A percentile compares a stretch with the other conserved stretches of the same genome.
Evolutionary conservation across 2,113 vertebrate genomes (phyloP).

Genomic region (Rhinoptilus africanus): DNA sequence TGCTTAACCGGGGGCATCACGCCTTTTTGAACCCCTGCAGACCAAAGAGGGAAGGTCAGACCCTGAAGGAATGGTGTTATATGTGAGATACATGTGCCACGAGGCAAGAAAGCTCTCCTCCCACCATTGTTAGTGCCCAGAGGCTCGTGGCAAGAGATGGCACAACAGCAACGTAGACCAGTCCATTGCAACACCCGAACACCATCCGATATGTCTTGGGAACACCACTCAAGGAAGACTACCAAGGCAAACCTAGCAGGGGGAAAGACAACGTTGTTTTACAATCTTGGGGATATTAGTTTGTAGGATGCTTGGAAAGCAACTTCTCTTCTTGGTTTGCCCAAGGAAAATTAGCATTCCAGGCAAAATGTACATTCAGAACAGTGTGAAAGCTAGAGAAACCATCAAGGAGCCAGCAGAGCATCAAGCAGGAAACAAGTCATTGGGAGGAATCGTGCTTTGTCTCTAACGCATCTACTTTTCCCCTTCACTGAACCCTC

Average conservation of each 20-base stretch:
- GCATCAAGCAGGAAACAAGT: neutral
- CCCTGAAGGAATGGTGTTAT: neutral
- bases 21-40: neutral
- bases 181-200: neutral
- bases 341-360: neutral
- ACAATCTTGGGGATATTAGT: neutral
- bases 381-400: neutral
- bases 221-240: neutral
- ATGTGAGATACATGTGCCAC: rapidly evolving
- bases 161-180: neutral
- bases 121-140: neutral
- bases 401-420: neutral
- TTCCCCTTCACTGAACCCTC: neutral
- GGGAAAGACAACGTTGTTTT: rapidly evolving
- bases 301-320: neutral
- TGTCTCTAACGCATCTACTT: neutral
- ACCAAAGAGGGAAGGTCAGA: neutral
- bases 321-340: neutral
- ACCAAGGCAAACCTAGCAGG: neutral
- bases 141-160: neutral
- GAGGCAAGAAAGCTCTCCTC: neutral
- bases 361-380: neutral
- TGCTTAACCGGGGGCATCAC: neutral
- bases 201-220: rapidly evolving
- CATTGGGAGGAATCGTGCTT: neutral